Percentiles rank a stretch among this genome's conserved stretches.
phyloP scores from a whole-genome alignment of 2,797 vertebrate species.

The Gila robusta region DNA sequence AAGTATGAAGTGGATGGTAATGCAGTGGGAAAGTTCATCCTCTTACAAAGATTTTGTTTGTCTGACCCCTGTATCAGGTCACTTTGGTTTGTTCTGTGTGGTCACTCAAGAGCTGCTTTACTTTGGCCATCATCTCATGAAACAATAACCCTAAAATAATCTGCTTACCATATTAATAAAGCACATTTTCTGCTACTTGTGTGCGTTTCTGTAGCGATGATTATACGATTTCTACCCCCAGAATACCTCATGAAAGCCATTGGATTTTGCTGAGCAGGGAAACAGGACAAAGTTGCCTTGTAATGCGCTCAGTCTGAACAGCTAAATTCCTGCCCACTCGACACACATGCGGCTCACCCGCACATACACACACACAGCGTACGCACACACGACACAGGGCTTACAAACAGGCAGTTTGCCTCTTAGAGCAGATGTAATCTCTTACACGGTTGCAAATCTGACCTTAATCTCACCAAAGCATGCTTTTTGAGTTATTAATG shows the following conservation, averaged over 20 bases:
- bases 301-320: conserved; percentile 33
- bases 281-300: conserved; percentile 26
- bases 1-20: background rate
- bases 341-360: background rate
- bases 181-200: conserved; percentile 26
- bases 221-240: background rate
- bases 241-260: conserved; percentile 4
- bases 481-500: conserved; percentile 62
- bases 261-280: conserved; percentile 40
- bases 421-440: conserved; percentile 59
- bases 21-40: background rate
- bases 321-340: background rate
- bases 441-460: conserved; percentile 53
- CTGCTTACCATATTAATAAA: conserved; percentile 8
- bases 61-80: conserved; percentile 14
- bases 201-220: background rate
- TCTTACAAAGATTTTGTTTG: conserved; percentile 5
- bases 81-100: conserved; percentile 6
- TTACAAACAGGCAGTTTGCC: conserved; percentile 28
- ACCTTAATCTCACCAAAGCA: conserved; percentile 62
- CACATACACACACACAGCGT: background rate
- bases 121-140: background rate
- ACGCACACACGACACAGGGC: background rate
- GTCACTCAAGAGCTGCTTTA: conserved; percentile 24
- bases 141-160: conserved; percentile 34